Conservation (phyloP, 2,888 invertebrate genomes). For the Liposcelis brunnea region DNA sequence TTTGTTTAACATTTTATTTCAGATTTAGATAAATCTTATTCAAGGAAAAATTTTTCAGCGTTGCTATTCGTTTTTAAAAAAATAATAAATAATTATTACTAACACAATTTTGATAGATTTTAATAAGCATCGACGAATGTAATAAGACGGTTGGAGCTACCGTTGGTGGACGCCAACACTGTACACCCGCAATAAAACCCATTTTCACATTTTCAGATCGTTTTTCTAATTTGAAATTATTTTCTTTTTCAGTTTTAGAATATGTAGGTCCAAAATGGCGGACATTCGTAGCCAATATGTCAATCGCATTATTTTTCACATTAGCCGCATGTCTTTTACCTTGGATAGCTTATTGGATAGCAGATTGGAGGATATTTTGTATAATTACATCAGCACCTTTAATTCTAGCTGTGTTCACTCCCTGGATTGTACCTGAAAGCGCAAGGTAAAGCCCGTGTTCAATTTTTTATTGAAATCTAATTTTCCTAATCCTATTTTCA, state of each 20-base stretch:
- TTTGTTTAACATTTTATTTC: no score
- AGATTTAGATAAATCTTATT: no score
- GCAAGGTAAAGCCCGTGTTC: conserved; percentile 47
- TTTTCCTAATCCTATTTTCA: not conserved
- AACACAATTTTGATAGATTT: no score
- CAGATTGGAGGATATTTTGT: conserved; percentile 64
- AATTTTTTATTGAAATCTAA: conserved; percentile 5
- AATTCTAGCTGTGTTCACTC: conserved; percentile 48
- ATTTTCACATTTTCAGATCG: no score
- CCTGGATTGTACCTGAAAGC: conserved; percentile 67
- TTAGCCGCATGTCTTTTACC: conserved; percentile 60
- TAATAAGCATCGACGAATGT: no score
- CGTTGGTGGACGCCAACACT: no score
- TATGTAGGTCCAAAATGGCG: conserved; percentile 83
- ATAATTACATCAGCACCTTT: conserved; percentile 64
- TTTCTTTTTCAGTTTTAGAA: conserved; percentile 50
- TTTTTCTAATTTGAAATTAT: no score
- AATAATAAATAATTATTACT: no score
- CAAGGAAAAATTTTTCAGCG: no score
- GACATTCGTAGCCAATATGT: conserved; percentile 82
- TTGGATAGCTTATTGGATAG: conserved; percentile 66
- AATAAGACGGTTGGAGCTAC: no score
- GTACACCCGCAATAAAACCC: no score
- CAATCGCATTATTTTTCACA: conserved; percentile 76
- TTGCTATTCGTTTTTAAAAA: no score